phyloP scores from a whole-genome alignment of 2,113 vertebrate genomes.

The Polyodon spathula region DNA sequence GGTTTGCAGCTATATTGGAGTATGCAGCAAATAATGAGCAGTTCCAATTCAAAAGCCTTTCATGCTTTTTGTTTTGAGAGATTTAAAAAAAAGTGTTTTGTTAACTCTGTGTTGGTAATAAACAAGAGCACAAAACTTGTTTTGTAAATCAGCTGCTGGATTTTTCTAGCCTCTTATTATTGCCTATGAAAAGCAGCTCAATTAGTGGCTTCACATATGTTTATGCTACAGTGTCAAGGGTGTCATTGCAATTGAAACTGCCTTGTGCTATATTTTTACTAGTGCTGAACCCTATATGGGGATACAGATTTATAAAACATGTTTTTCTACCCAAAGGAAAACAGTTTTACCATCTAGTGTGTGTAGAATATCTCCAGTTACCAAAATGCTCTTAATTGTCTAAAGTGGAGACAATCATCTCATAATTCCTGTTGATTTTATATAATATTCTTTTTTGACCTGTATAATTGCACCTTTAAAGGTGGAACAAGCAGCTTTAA shows the following conservation, averaged over 20 bases:
- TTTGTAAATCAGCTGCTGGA: constrained; percentile 53
- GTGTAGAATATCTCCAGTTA: too few relatives aligned
- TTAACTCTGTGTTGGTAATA: constrained; percentile 56
- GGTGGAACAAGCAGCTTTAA: too few relatives aligned
- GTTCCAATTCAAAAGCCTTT: constrained; percentile 35
- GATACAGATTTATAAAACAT: too few relatives aligned
- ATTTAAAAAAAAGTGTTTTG: constrained; percentile 43
- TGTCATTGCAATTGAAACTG: background rate
- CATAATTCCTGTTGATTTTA: too few relatives aligned
- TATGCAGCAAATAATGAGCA: constrained; percentile 77
- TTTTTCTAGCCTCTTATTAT: constrained; percentile 58
- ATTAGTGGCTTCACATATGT: constrained; percentile 40
- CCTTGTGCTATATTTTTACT: too few relatives aligned
- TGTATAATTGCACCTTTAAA: too few relatives aligned
- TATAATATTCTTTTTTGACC: too few relatives aligned
- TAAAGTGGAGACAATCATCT: too few relatives aligned
- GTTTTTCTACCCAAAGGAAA: too few relatives aligned
- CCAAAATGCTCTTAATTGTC: too few relatives aligned
- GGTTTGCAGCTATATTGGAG: constrained; percentile 68
- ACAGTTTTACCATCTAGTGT: too few relatives aligned
- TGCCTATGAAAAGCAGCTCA: constrained; percentile 53
- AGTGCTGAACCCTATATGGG: too few relatives aligned
- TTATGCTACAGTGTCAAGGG: constrained; percentile 14
- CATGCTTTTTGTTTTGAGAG: constrained; percentile 16
- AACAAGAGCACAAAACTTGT: constrained; percentile 49